phyloP scores from a whole-genome alignment of 1,140 invertebrate species.

The Hirudo medicinalis region DNA sequence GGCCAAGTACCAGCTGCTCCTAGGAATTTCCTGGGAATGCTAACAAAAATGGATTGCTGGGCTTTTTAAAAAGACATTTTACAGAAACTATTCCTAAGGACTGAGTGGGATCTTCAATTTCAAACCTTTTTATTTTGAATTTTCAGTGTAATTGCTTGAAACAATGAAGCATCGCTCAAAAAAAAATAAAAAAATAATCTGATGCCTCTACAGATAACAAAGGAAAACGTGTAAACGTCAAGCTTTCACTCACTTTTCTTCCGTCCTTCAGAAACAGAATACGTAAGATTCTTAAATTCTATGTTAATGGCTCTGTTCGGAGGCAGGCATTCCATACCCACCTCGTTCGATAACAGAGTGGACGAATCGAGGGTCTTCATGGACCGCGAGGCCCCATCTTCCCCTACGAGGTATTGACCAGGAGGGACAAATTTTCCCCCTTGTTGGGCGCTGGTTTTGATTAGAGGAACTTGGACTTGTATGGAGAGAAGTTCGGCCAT shows the following conservation, averaged over 20 bases:
- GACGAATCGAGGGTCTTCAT: slow-evolving; percentile 21
- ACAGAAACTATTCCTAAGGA: too few species aligned
- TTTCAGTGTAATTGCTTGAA: too few species aligned
- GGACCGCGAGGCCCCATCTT: slow-evolving; percentile 8
- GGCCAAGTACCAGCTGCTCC: too few species aligned
- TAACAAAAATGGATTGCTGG: too few species aligned
- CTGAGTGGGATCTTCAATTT: too few species aligned
- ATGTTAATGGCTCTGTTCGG: slow-evolving; percentile 71
- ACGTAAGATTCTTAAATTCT: slow-evolving; percentile 67
- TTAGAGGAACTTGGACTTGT: slow-evolving; percentile 34
- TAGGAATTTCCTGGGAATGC: too few species aligned
- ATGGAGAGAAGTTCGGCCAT: slow-evolving; percentile 35
- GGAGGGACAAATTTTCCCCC: neutral
- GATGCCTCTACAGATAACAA: too few species aligned
- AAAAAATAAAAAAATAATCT: too few species aligned
- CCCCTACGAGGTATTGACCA: neutral
- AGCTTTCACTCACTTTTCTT: slow-evolving; percentile 48
- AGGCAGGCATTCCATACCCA: slow-evolving; percentile 57
- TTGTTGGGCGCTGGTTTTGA: slow-evolving; percentile 12
- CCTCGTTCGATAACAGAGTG: slow-evolving; percentile 7
- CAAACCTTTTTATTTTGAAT: too few species aligned
- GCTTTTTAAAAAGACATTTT: too few species aligned
- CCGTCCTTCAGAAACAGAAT: slow-evolving; percentile 67
- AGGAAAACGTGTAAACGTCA: too few species aligned
- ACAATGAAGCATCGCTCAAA: too few species aligned